Percentiles rank a stretch among this genome's conserved stretches.
phyloP scores from a whole-genome alignment of 1,140 invertebrate genomes.

The Cotesia typhae region DNA sequence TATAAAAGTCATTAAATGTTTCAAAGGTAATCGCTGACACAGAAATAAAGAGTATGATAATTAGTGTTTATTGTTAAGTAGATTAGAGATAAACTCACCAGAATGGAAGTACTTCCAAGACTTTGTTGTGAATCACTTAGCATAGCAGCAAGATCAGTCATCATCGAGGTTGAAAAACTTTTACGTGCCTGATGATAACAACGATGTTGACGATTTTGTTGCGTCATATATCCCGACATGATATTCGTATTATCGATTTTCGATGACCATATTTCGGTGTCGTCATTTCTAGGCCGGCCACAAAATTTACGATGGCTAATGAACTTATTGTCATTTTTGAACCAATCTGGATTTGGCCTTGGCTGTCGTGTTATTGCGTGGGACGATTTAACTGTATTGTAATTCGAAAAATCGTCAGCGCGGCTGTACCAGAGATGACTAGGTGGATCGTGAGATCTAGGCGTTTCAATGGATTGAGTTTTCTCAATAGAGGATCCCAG shows the following conservation, averaged over 20 bases:
- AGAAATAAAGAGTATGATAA: too few species aligned
- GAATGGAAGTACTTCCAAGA: conserved; percentile 52
- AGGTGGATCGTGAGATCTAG: conserved; percentile 48
- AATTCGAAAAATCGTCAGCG: conserved; percentile 51
- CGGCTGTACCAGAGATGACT: conserved; percentile 52
- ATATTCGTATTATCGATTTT: conserved; percentile 44
- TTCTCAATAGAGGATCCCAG: conserved; percentile 53
- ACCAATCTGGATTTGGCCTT: conserved; percentile 56
- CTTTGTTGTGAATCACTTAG: conserved; percentile 55
- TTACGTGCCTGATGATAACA: conserved; percentile 54
- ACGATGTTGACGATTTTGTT: conserved; percentile 46
- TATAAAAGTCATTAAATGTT: background rate
- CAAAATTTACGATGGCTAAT: conserved; percentile 55
- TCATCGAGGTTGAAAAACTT: conserved; percentile 57
- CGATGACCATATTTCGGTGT: conserved; percentile 52
- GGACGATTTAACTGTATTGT: conserved; percentile 54
- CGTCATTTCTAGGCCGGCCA: conserved; percentile 48
- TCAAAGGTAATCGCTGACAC: too few species aligned
- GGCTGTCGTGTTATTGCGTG: conserved; percentile 45
- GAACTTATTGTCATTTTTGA: conserved; percentile 52
- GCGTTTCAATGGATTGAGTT: conserved; percentile 50
- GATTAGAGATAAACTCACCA: conserved; percentile 48
- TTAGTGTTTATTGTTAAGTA: background rate
- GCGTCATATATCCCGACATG: conserved; percentile 45
- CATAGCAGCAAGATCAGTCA: conserved; percentile 52